Evolutionary conservation across 2,113 vertebrate species (phyloP).

Genomic region (Struthidea cinerea): DNA sequence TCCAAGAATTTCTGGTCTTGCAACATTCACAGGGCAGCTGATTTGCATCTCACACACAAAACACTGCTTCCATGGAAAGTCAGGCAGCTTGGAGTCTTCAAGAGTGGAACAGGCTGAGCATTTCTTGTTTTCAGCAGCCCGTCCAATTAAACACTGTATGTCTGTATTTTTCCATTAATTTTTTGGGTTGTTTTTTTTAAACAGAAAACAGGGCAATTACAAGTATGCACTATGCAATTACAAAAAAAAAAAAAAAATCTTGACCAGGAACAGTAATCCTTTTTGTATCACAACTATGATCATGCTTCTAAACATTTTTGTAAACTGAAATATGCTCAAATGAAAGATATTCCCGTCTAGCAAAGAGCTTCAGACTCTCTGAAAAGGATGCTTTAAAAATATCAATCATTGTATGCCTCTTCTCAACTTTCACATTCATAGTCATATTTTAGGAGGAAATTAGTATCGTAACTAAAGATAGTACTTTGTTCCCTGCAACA

Average conservation of each 20-base stretch:
- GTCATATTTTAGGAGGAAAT: neutral
- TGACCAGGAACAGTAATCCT: neutral
- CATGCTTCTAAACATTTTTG: neutral
- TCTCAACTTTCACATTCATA: neutral
- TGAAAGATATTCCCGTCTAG: neutral
- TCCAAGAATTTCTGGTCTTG: neutral
- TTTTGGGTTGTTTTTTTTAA: neutral
- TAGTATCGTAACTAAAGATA: neutral
- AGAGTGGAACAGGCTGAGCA: neutral
- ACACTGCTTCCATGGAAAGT: neutral
- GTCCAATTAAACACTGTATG: neutral
- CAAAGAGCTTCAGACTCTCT: neutral
- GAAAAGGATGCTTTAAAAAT: neutral
- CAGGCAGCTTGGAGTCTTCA: neutral
- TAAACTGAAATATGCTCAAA: neutral
- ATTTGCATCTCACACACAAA: neutral
- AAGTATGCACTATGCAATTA: neutral
- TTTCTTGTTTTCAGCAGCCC: neutral
- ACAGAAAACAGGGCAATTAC: neutral
- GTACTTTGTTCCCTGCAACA: neutral
- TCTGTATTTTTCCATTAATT: neutral
- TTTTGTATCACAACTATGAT: neutral
- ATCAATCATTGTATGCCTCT: neutral
- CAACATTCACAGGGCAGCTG: neutral
- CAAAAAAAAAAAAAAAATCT: neutral